phyloP scores from a whole-genome alignment of 1,140 invertebrate genomes.

The Dolichoris vasculosae region DNA sequence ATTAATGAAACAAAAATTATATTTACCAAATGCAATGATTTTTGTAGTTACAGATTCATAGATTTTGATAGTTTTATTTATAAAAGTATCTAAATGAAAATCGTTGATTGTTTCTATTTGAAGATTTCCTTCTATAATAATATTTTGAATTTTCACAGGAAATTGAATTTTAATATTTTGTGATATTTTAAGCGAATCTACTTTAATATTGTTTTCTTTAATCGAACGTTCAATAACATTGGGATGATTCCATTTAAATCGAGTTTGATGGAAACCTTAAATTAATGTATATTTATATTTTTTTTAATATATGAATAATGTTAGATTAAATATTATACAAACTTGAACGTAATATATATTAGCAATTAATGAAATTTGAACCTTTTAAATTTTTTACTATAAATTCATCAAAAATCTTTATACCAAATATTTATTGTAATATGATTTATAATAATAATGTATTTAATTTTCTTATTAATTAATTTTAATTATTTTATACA shows the following conservation, averaged over 20 bases:
- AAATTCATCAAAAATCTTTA: too few species aligned
- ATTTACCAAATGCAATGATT: slow-evolving; percentile 60
- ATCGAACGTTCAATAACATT: slow-evolving; percentile 52
- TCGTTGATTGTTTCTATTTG: slow-evolving; percentile 57
- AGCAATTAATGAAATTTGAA: too few species aligned
- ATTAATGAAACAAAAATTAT: background rate
- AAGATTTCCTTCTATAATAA: slow-evolving; percentile 54
- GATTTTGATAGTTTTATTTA: slow-evolving; percentile 54
- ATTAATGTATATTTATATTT: background rate
- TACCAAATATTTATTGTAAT: too few species aligned
- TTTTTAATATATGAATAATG: too few species aligned
- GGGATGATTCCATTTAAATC: slow-evolving; percentile 49
- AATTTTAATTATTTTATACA: slow-evolving; percentile 13
- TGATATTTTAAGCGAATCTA: slow-evolving; percentile 45
- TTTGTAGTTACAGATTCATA: slow-evolving; percentile 56
- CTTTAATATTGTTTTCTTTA: slow-evolving; percentile 47
- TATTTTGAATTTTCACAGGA: slow-evolving; percentile 52
- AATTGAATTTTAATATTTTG: slow-evolving; percentile 50
- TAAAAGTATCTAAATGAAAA: slow-evolving; percentile 56
- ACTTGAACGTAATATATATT: too few species aligned
- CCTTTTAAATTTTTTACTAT: too few species aligned
- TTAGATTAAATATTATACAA: too few species aligned
- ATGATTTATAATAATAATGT: too few species aligned
- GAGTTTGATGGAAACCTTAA: slow-evolving; percentile 51
- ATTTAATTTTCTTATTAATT: too few species aligned